Evolutionary conservation across 2,797 vertebrate species (phyloP).

Genomic region (Alcedo quadribrachys): DNA sequence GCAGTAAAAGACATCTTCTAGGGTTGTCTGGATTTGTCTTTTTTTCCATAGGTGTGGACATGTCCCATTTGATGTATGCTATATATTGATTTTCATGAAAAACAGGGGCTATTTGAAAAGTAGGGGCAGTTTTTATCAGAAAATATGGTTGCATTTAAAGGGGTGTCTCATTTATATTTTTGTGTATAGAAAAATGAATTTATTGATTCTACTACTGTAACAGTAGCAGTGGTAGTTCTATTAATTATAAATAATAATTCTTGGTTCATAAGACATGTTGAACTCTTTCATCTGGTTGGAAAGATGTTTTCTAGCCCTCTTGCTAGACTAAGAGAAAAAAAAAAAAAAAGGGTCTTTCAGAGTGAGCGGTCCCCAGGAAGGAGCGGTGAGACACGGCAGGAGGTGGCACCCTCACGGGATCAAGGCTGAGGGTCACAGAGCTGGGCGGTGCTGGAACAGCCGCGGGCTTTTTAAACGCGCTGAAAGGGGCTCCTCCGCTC

Average conservation of each 20-base stretch:
- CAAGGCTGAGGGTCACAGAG: too few relatives aligned
- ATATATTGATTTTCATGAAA: neutral
- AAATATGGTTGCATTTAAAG: neutral
- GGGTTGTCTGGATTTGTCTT: neutral
- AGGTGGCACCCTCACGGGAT: too few relatives aligned
- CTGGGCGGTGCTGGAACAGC: too few relatives aligned
- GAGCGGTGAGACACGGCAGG: neutral
- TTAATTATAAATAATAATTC: neutral
- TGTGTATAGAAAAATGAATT: neutral
- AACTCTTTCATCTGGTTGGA: neutral
- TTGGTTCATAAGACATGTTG: neutral
- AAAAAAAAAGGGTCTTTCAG: too few relatives aligned
- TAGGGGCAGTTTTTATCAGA: neutral
- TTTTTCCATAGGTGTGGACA: neutral
- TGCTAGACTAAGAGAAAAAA: too few relatives aligned
- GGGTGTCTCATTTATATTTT: neutral
- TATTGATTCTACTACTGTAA: too few relatives aligned
- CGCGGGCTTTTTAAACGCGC: too few relatives aligned
- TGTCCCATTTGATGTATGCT: rapidly evolving
- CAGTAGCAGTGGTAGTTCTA: too few relatives aligned
- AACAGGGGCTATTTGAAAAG: neutral
- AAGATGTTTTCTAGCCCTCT: neutral
- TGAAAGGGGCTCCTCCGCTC: too few relatives aligned
- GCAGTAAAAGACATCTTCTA: neutral
- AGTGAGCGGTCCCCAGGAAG: too few relatives aligned